Evolutionary conservation across 1,140 invertebrate species (phyloP), one percentile per base, ranked within the genome.

Genomic region (Linepithema humile): DNA sequence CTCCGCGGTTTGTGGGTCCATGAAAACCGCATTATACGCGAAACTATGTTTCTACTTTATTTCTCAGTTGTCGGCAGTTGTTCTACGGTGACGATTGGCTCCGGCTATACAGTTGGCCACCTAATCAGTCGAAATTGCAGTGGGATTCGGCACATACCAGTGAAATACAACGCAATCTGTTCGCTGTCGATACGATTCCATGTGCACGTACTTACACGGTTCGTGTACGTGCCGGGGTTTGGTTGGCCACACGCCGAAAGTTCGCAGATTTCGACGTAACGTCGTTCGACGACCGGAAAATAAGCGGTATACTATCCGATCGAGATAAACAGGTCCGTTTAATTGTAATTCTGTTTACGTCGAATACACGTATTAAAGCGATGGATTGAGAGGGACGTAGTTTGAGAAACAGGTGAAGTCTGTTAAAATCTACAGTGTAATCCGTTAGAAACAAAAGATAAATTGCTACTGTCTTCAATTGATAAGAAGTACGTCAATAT

Each of bases 91-190:
- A 84, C 82, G 29, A 87, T 78, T 87, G 80, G 23, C 70, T 67
- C 10, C 9, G 10, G 29, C 83, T 74, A 48, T 74, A 45, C 45
- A 69, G 48, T n/a, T 32, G 5, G 65, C 20, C 60, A 50, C 62
- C 26, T 40, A 40, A 43, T 48, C 12, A 40, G 35, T 50, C 15
- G 73, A 62, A 83, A 89, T 85, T 83, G 85, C 29, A 70, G 77
- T 29, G 55, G 32, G 17, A 12, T 23, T 32, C 50, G 6, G 23
- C 10, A 23, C n/a, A 50, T 38, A 60, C n/a, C 55, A 62, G 82
- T 87, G 67, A 89, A 89, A 82, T 89, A 89, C 85, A 83, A 80
- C 53, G 80, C 69, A 78, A 89, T 89, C 88, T 87, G 82, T 85
- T 65, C 12, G 50, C 45, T 53, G 77, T 83, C 85, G 65, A 89